phyloP scores from a whole-genome alignment of 2,797 vertebrate genomes.

The Falco cherrug region DNA sequence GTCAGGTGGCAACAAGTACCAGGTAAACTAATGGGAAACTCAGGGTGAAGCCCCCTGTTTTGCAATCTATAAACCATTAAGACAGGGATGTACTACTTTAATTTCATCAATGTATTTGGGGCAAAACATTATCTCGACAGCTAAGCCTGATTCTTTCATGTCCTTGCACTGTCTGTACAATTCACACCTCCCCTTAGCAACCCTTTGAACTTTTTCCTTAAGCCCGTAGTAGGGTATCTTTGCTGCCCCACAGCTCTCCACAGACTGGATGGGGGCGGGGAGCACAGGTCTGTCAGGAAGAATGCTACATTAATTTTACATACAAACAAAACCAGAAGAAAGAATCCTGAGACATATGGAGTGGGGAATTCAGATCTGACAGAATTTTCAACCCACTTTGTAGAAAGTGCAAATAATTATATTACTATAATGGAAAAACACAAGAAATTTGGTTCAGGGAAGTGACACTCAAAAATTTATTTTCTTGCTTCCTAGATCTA shows the following conservation, averaged over 20 bases:
- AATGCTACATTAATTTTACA: not conserved
- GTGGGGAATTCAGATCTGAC: not conserved
- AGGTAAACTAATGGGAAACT: not conserved
- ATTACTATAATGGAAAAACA: not conserved
- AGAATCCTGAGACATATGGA: fast-evolving
- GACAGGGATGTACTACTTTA: not conserved
- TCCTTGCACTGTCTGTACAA: not conserved
- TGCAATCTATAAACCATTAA: not conserved
- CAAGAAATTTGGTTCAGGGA: not conserved
- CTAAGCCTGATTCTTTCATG: not conserved
- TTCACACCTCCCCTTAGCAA: not conserved
- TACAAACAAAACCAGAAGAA: not conserved
- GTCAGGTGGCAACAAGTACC: not conserved
- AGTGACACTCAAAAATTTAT: not conserved
- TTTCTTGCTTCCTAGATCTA: not conserved
- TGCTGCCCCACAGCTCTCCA: not conserved
- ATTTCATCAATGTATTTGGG: not conserved
- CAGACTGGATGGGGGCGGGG: not conserved
- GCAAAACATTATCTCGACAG: not conserved
- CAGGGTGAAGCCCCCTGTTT: not conserved
- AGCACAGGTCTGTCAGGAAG: not conserved
- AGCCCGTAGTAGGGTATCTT: not conserved
- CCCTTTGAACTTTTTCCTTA: not conserved
- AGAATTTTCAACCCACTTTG: not conserved
- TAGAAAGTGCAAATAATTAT: not conserved